A percentile compares a stretch with the other conserved stretches of the same genome.
phyloP scores from a whole-genome alignment of 2,113 vertebrate genomes.

The Sula dactylatra region DNA sequence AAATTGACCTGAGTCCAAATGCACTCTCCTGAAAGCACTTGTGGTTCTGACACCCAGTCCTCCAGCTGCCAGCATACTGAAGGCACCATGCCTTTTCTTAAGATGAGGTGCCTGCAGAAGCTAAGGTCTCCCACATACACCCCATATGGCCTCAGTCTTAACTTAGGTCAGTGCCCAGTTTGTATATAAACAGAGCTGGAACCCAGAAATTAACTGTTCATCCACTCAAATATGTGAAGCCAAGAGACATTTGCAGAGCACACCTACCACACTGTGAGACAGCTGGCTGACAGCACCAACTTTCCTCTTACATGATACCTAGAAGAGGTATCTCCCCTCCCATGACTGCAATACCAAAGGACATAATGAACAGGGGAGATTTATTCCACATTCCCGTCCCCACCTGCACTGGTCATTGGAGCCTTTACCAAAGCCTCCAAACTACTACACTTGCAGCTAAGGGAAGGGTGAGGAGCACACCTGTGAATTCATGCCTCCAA shows the following conservation, averaged over 20 bases:
- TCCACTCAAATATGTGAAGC: background rate
- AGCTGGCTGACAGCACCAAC: background rate
- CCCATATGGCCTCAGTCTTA: background rate
- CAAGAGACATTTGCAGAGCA: background rate
- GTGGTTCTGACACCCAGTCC: background rate
- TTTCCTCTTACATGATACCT: accelerated
- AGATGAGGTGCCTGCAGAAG: background rate
- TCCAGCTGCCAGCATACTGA: background rate
- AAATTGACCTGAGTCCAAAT: background rate
- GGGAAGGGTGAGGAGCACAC: background rate
- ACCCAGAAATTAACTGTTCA: background rate
- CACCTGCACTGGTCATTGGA: background rate
- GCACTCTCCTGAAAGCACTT: background rate
- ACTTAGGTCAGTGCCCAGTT: too few relatives aligned
- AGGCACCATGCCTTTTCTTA: background rate
- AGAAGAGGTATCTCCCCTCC: background rate
- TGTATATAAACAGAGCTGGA: background rate
- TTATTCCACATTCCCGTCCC: background rate
- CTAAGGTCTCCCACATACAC: background rate
- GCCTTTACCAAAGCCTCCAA: background rate
- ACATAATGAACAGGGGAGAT: too few relatives aligned
- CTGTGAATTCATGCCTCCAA: too few relatives aligned
- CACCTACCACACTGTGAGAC: too few relatives aligned
- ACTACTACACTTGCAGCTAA: background rate
- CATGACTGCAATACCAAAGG: background rate